Percentiles rank a stretch among this genome's conserved stretches.
These are phyloP conservation scores for Papilio protenor DNA, from an alignment of 2,888 invertebrate genomes.

Conservation along the genomic window DNA sequence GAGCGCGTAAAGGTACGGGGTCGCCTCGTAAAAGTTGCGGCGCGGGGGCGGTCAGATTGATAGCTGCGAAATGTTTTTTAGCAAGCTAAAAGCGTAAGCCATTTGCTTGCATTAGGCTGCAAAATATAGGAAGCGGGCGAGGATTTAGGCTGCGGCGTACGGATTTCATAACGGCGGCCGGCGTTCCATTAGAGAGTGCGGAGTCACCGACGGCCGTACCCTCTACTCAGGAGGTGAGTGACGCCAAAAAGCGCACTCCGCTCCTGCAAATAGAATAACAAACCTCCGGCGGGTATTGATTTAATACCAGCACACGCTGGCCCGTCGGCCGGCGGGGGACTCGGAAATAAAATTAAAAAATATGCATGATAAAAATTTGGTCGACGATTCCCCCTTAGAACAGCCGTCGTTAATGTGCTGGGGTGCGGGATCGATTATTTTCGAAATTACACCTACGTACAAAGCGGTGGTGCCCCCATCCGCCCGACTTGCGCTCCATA, in stretches of 20 bases:
- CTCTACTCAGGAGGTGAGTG: constrained; percentile 54
- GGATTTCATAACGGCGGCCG: constrained; percentile 52
- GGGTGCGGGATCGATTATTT: constrained; percentile 73
- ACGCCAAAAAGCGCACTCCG: constrained; percentile 59
- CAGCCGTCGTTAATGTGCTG: constrained; percentile 63
- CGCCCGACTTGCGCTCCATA: constrained; percentile 49
- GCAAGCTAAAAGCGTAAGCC: constrained; percentile 27
- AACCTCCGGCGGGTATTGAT: constrained; percentile 68
- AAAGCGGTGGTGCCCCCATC: constrained; percentile 47
- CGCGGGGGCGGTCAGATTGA: constrained; percentile 25
- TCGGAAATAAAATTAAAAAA: constrained; percentile 81
- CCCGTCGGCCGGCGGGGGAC: constrained; percentile 62
- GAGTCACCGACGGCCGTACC: constrained; percentile 49
- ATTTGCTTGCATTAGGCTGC: constrained; percentile 32
- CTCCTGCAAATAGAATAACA: constrained; percentile 62
- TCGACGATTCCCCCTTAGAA: constrained; percentile 69
- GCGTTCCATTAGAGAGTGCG: constrained; percentile 61
- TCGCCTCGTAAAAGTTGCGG: constrained; percentile 17
- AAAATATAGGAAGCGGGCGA: background rate
- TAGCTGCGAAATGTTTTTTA: constrained; percentile 33
- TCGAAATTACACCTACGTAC: constrained; percentile 62
- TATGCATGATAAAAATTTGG: constrained; percentile 75
- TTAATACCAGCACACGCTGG: constrained; percentile 66
- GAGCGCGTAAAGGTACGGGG: background rate
- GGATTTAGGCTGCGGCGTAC: constrained; percentile 45